Conservation (phyloP, 2,797 vertebrate species). For the Psittacula echo region DNA sequence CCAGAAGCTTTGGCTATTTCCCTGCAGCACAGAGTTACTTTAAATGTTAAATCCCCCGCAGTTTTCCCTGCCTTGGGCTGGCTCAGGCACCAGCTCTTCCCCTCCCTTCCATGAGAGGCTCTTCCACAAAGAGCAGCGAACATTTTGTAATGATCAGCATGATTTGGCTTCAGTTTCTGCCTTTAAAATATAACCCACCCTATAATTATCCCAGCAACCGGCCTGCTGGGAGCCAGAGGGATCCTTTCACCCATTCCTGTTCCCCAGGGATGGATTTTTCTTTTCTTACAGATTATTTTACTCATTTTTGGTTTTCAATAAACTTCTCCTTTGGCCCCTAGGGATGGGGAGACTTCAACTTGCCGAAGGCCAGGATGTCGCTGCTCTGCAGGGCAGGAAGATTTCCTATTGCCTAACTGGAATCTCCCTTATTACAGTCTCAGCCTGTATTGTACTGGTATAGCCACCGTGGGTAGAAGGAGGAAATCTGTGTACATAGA, state of each 20-base stretch:
- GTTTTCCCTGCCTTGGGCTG: not conserved
- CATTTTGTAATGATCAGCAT: not conserved
- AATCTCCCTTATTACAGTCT: not conserved
- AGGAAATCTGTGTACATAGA: not conserved
- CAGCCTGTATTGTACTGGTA: not conserved
- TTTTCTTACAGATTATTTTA: not conserved
- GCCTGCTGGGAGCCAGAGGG: not conserved
- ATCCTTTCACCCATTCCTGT: not conserved
- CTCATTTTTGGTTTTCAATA: not conserved
- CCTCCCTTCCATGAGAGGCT: not conserved
- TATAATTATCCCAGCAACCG: not conserved
- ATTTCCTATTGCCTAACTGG: not conserved
- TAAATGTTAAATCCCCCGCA: not conserved
- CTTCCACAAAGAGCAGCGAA: not conserved
- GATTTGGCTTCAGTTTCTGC: not conserved
- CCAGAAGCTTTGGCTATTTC: not conserved
- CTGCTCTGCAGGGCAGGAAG: not conserved
- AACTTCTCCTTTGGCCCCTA: not conserved
- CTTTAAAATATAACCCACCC: not conserved
- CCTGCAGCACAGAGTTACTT: not conserved
- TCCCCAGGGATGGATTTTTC: not conserved
- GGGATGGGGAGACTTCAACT: fast-evolving
- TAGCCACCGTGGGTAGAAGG: not conserved
- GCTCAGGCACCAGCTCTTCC: not conserved
- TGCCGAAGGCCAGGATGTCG: not conserved